Base-by-base conservation (phyloP, 2,797 vertebrate genomes). In the Phoebastria nigripes region DNA sequence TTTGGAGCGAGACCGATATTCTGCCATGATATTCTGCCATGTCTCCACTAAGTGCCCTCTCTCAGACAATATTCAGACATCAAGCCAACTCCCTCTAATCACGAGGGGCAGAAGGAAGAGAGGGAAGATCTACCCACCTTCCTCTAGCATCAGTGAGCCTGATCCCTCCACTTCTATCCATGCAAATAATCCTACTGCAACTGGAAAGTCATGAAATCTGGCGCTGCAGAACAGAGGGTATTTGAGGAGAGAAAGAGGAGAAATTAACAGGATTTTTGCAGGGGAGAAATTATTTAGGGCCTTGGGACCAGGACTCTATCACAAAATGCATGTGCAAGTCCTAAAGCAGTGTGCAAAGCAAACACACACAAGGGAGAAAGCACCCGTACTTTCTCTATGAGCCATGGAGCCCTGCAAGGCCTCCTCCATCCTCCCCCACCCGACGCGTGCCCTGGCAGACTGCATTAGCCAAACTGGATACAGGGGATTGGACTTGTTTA, bases 401-500 rank as follows among this genome's bases (percentile, higher is more conserved):
- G 52, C 44, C 63, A 3, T 0, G 21, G 70, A 66, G 67, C 54
- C 67, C 74, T 2, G 4, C 11, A n/a, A 46, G 70, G 55, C 31
- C 63, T 62, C 67, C 80, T 41, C 37, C 5, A 0, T 63, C 82
- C 51, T 58, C 82, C 49, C 44, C 77, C 62, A 14, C 41, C 82
- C 71, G 94, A 84, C 88, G 87, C 97, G 93, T 92, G 97, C 97
- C 98, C 98, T 97, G 97, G 98, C 98, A 98, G 98, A 98, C 98
- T 97, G 98, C 98, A 98, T 98, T 98, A 98, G 97, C 98, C 97
- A 97, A 98, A 97, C 98, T 96, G 97, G 97, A 98, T 98, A 93
- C 98, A 98, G 98, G 97, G 98, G 98, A 98, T 98, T 98, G 98
- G 97, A 97, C 98, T 98, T 98, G 98, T 98, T 98, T 98, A 98